phyloP scores from a whole-genome alignment of 2,797 vertebrate species.

The Propithecus perrieri region DNA sequence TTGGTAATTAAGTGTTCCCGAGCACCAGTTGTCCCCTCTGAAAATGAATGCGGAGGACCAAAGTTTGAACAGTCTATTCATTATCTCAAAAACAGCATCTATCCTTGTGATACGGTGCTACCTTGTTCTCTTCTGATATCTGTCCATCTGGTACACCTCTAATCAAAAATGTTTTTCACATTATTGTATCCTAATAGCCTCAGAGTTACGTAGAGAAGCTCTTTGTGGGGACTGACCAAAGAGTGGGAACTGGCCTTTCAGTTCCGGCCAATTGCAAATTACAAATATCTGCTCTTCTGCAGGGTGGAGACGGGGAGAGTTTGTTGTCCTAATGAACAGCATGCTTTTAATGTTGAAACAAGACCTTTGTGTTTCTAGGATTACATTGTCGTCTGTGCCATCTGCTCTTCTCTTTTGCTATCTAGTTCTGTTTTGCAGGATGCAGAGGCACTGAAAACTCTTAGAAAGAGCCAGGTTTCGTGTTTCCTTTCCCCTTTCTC shows the following conservation, averaged over 20 bases:
- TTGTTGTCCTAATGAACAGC: conserved; percentile 48
- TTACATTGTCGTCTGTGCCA: not conserved
- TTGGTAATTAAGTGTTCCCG: conserved; percentile 65
- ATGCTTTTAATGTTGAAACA: not conserved
- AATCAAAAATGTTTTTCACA: conserved; percentile 67
- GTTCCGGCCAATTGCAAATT: not conserved
- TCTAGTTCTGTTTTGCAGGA: conserved; percentile 16
- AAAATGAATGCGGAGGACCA: not conserved
- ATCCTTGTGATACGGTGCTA: not conserved
- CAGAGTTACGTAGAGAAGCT: conserved; percentile 16
- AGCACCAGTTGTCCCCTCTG: conserved; percentile 16
- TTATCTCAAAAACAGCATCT: not conserved
- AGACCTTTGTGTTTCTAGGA: conserved; percentile 40
- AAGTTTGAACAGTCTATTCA: conserved; percentile 14
- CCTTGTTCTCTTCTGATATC: conserved; percentile 1
- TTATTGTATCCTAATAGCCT: conserved; percentile 25
- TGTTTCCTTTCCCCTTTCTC: not conserved
- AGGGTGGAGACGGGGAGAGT: not conserved
- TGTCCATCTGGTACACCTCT: conserved; percentile 58
- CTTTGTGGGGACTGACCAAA: conserved; percentile 47
- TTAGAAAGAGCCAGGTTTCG: not conserved
- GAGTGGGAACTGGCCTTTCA: not conserved
- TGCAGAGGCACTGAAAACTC: not conserved
- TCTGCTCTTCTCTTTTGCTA: conserved; percentile 3
- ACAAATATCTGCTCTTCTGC: conserved; percentile 2